These are phyloP conservation scores for Catocala nupta DNA, from an alignment of 2,888 invertebrate genomes.

Conservation along the genomic window DNA sequence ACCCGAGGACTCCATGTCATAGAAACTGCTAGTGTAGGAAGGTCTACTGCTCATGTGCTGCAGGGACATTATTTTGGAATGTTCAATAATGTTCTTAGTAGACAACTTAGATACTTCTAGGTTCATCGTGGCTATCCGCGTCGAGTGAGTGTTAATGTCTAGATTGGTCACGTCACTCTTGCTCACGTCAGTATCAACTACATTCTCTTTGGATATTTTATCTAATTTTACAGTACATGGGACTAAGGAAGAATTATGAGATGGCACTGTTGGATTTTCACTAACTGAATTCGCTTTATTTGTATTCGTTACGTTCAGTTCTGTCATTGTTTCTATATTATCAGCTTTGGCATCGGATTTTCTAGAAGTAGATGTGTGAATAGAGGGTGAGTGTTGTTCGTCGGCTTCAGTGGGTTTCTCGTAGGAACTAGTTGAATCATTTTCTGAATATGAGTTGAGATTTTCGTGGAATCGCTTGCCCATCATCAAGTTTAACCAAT, in stretches of 20 bases:
- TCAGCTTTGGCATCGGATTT: slow-evolving; percentile 81
- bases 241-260: slow-evolving; percentile 59
- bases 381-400: slow-evolving; percentile 89
- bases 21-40: slow-evolving; percentile 69
- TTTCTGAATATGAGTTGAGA: slow-evolving; percentile 82
- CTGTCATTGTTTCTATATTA: slow-evolving; percentile 69
- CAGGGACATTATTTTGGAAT: slow-evolving; percentile 86
- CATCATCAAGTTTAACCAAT: slow-evolving; percentile 89
- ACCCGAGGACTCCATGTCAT: slow-evolving; percentile 92
- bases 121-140: slow-evolving; percentile 85
- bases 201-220: slow-evolving; percentile 78
- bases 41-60: slow-evolving; percentile 81
- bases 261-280: slow-evolving; percentile 74
- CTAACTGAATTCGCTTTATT: slow-evolving; percentile 68
- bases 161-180: slow-evolving; percentile 63
- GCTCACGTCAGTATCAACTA: slow-evolving; percentile 60
- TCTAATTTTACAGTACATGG: slow-evolving; percentile 78
- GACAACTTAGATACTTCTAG: slow-evolving; percentile 84
- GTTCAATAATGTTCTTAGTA: slow-evolving; percentile 85
- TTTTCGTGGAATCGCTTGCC: slow-evolving; percentile 87
- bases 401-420: slow-evolving; percentile 80
- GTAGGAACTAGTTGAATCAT: slow-evolving; percentile 86
- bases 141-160: slow-evolving; percentile 73
- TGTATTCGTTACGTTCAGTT: slow-evolving; percentile 62
- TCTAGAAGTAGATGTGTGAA: slow-evolving; percentile 70